Conservation (phyloP, 2,113 vertebrate species). For the Mirounga angustirostris region DNA sequence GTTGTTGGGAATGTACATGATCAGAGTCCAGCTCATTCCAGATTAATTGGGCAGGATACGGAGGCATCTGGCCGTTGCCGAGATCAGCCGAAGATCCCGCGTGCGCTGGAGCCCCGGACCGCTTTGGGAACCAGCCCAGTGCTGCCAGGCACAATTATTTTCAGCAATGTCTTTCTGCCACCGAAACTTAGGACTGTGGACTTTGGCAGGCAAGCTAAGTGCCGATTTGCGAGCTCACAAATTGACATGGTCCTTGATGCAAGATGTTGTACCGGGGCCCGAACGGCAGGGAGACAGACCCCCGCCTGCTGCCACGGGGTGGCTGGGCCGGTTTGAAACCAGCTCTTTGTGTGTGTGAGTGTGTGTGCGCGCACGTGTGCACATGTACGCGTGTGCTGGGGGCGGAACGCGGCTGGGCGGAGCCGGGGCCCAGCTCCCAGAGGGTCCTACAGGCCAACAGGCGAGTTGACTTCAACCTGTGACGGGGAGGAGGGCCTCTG, state of each 20-base stretch:
- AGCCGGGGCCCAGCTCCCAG: not conserved
- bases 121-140: constrained; percentile 81
- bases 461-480: not conserved
- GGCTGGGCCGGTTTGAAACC: not conserved
- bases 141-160: constrained; percentile 90
- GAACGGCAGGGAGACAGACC: not conserved
- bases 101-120: constrained; percentile 81
- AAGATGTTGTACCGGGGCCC: not conserved
- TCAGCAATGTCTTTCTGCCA: constrained; percentile 89
- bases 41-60: constrained; percentile 87
- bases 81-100: constrained; percentile 75
- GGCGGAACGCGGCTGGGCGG: not conserved
- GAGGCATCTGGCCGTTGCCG: constrained; percentile 85
- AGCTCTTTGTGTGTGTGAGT: not conserved
- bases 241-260: constrained; percentile 64
- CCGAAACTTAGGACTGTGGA: constrained; percentile 84
- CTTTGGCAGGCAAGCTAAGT: constrained; percentile 81
- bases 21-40: constrained; percentile 82
- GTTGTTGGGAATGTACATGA: constrained; percentile 68
- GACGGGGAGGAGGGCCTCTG: not conserved
- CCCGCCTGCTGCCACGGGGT: not conserved
- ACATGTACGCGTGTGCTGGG: fast-evolving
- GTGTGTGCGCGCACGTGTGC: too few relatives aligned
- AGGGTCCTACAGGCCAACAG: not conserved
- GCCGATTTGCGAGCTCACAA: constrained; percentile 74